These are phyloP conservation scores for Mechanitis mazaeus DNA, from an alignment of 2,888 invertebrate species.

Conservation along the genomic window DNA sequence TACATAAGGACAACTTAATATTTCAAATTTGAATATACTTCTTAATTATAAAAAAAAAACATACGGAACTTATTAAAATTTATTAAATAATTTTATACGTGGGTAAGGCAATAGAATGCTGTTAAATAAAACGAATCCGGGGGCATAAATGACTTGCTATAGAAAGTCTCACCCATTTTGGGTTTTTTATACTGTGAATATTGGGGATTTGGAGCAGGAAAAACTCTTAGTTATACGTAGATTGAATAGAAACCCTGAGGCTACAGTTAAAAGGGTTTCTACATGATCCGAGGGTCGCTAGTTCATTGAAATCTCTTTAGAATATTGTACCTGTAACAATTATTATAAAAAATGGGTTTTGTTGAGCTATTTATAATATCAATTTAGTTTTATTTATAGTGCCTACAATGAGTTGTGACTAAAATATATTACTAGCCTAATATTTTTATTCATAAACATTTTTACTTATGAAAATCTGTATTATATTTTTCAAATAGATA, in stretches of 20 bases:
- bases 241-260: conserved; percentile 6
- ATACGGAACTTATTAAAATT: too few relatives aligned
- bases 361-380: too few relatives aligned
- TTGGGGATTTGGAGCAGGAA: conserved; percentile 1
- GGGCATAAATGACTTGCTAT: neutral
- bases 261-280: conserved; percentile 4
- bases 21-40: too few relatives aligned
- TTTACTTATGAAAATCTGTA: neutral
- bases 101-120: too few relatives aligned
- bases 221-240: conserved; percentile 1
- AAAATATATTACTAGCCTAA: too few relatives aligned
- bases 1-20: too few relatives aligned
- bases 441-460: too few relatives aligned
- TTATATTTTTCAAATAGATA: neutral
- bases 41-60: too few relatives aligned
- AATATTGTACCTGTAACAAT: neutral
- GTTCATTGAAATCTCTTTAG: neutral
- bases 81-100: too few relatives aligned
- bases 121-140: neutral
- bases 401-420: too few relatives aligned
- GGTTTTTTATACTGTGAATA: conserved; percentile 1
- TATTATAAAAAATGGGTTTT: neutral
- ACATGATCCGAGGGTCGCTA: conserved; percentile 5
- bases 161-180: neutral
- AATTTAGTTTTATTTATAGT: neutral